A percentile compares a stretch with the other conserved stretches of the same genome.
Evolutionary conservation across 2,113 vertebrate species (phyloP).

Genomic region (Mastomys coucha): DNA sequence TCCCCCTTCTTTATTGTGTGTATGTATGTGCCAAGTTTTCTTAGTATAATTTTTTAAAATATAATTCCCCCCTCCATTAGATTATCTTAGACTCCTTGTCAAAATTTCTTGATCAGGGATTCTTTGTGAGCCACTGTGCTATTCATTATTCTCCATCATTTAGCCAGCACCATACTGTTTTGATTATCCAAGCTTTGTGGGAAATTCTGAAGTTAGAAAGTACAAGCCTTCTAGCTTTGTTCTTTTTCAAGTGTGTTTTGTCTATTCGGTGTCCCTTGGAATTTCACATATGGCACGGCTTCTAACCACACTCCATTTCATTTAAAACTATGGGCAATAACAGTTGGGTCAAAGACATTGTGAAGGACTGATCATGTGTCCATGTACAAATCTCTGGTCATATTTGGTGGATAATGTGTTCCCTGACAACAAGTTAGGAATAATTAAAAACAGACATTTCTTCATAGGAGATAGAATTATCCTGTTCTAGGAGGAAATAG

Average conservation of each 20-base stretch:
- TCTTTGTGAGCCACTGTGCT: not conserved
- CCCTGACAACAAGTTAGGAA: not conserved
- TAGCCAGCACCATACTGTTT: not conserved
- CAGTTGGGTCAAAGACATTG: not conserved
- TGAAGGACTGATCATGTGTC: not conserved
- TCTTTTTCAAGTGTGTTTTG: conserved; percentile 9
- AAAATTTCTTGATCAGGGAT: not conserved
- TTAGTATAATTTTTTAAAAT: not conserved
- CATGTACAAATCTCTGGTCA: conserved; percentile 4
- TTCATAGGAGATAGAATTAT: not conserved
- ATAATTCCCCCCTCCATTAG: not conserved
- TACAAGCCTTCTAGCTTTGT: not conserved
- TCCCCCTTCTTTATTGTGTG: not conserved
- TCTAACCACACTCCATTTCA: conserved; percentile 21
- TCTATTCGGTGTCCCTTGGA: not conserved
- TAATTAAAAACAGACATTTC: conserved; percentile 9
- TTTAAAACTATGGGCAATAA: conserved; percentile 6
- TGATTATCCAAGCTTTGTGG: not conserved
- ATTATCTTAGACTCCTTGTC: not conserved
- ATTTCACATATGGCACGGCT: not conserved
- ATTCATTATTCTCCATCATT: not conserved
- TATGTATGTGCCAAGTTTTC: not conserved
- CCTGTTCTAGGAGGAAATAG: not conserved
- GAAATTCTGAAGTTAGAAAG: not conserved
- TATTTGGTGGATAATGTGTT: not conserved